A percentile compares a stretch with the other conserved stretches of the same genome.
These are phyloP conservation scores for Nothoprocta perdicaria DNA, from an alignment of 2,113 vertebrate species.

Conservation along the genomic window DNA sequence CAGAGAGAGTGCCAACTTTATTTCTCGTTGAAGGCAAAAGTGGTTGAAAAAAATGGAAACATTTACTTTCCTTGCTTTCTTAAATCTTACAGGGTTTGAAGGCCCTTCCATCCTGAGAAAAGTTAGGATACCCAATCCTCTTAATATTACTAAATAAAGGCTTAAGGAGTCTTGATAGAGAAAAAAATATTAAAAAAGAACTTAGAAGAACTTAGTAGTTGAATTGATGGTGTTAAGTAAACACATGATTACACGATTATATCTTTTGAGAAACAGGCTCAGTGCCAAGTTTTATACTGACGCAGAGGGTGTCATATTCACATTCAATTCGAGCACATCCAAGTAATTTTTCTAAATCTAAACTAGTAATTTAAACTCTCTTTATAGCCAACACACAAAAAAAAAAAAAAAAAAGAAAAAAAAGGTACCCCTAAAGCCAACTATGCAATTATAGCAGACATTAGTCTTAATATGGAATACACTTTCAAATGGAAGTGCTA, in stretches of 20 bases:
- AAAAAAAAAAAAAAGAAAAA: background rate
- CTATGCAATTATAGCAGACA: background rate
- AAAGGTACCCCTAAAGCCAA: background rate
- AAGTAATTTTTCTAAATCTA: background rate
- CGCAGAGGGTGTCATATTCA: rapidly evolving
- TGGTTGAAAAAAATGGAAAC: background rate
- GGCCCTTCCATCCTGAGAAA: background rate
- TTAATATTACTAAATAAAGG: background rate
- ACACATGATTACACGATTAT: background rate
- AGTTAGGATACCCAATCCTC: background rate
- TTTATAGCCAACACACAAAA: background rate
- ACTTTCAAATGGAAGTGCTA: background rate
- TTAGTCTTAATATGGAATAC: background rate
- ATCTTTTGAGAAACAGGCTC: background rate
- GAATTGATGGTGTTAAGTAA: background rate
- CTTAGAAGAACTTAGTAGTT: background rate
- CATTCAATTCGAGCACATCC: background rate
- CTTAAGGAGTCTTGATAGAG: rapidly evolving
- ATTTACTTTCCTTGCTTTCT: background rate
- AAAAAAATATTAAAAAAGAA: background rate
- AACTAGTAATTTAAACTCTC: background rate
- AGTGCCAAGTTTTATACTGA: background rate
- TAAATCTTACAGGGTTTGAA: background rate
- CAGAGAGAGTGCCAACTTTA: rapidly evolving
- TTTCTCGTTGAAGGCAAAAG: background rate